Percentiles rank a stretch among this genome's conserved stretches.
Evolutionary conservation across 2,888 invertebrate species (phyloP).

Genomic region (Cataglyphis altisquamis): DNA sequence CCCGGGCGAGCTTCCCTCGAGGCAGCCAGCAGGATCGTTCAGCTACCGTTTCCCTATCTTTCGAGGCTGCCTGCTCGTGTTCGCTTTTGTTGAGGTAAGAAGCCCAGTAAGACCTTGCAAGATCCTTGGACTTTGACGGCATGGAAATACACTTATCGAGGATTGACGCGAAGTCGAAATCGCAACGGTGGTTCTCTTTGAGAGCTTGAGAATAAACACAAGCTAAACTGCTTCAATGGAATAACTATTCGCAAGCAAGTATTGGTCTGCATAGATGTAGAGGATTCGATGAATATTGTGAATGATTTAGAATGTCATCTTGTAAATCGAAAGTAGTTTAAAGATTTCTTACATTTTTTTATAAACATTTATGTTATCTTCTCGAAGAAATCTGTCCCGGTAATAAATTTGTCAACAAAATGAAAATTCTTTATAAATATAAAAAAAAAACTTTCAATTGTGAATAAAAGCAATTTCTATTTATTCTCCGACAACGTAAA

Average conservation of each 20-base stretch:
- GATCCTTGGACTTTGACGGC: background rate
- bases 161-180: background rate
- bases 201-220: slow-evolving; percentile 41
- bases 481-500: background rate
- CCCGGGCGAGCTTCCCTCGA: slow-evolving; percentile 84
- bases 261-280: background rate
- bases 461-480: background rate
- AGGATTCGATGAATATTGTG: background rate
- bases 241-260: background rate
- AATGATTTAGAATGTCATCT: slow-evolving; percentile 26
- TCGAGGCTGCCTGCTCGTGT: slow-evolving; percentile 60
- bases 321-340: slow-evolving; percentile 35
- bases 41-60: slow-evolving; percentile 70
- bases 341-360: slow-evolving; percentile 37
- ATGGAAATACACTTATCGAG: slow-evolving; percentile 3
- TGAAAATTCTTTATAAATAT: background rate
- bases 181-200: slow-evolving; percentile 2
- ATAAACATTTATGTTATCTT: background rate
- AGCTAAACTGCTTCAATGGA: slow-evolving; percentile 3
- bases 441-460: background rate
- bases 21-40: slow-evolving; percentile 76
- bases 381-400: background rate
- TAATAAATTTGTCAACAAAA: background rate
- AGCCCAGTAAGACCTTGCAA: background rate
- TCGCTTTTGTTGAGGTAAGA: slow-evolving; percentile 73